phyloP scores from a whole-genome alignment of 2,888 invertebrate genomes.

The Gnatocerus cornutus region DNA sequence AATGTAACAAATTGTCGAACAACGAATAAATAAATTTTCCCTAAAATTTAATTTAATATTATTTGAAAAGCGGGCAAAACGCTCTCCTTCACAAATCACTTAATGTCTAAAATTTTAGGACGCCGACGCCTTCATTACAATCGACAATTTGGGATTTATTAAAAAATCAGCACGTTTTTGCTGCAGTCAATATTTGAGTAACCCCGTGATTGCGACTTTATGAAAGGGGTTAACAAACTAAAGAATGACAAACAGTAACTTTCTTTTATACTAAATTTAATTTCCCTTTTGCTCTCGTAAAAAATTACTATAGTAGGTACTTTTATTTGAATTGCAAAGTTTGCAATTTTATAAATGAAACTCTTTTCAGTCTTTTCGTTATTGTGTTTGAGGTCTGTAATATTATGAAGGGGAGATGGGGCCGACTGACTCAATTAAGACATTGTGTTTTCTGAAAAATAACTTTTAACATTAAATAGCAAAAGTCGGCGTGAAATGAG shows the following conservation, averaged over 20 bases:
- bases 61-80: no score
- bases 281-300: slow-evolving; percentile 13
- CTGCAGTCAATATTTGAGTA: slow-evolving; percentile 6
- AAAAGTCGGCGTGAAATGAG: background rate
- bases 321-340: slow-evolving; percentile 38
- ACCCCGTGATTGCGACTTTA: background rate
- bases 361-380: slow-evolving; percentile 19
- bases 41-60: no score
- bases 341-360: slow-evolving; percentile 8
- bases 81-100: no score
- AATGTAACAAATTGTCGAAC: no score
- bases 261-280: slow-evolving; percentile 27
- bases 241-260: slow-evolving; percentile 14
- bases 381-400: slow-evolving; percentile 2
- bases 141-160: background rate
- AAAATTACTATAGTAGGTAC: slow-evolving; percentile 17
- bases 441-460: slow-evolving; percentile 13
- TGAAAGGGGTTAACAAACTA: background rate
- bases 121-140: background rate
- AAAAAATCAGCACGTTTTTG: background rate
- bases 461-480: slow-evolving; percentile 4
- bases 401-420: background rate
- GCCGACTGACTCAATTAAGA: slow-evolving; percentile 11
- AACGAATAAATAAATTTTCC: no score
- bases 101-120: background rate